Evolutionary conservation across 2,113 vertebrate species (phyloP).

Genomic region (Notiomystis cincta): DNA sequence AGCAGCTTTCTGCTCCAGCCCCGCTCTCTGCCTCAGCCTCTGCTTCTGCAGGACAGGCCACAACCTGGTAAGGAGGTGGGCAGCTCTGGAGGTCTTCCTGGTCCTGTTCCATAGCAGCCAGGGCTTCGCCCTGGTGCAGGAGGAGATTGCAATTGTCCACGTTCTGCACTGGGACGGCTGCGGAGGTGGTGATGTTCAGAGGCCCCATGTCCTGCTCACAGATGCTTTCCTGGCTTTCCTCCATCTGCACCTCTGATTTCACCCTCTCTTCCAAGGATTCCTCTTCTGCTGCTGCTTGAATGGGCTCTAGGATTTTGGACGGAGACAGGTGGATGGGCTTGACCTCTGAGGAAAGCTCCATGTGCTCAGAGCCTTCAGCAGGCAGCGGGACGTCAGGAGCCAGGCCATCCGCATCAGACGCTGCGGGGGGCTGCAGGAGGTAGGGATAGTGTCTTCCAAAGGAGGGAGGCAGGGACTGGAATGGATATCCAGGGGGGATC

Average conservation of each 20-base stretch:
- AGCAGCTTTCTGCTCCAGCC: constrained; percentile 33
- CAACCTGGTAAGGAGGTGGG: constrained; percentile 65
- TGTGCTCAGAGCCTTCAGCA: constrained; percentile 71
- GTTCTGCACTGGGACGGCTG: constrained; percentile 45
- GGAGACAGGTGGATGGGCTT: constrained; percentile 80
- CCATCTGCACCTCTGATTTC: constrained; percentile 73
- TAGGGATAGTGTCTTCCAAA: constrained; percentile 86
- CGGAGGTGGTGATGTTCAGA: constrained; percentile 20
- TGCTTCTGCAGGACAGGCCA: constrained; percentile 54
- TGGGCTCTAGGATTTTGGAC: constrained; percentile 74
- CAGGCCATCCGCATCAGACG: constrained; percentile 75
- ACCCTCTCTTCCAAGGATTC: constrained; percentile 67
- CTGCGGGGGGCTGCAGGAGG: constrained; percentile 79
- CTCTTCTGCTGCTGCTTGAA: constrained; percentile 50
- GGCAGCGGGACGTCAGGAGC: constrained; percentile 75
- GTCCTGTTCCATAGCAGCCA: constrained; percentile 68
- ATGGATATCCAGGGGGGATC: constrained; percentile 84
- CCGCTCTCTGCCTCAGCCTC: constrained; percentile 11
- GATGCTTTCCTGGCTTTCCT: constrained; percentile 57
- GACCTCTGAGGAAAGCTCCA: constrained; percentile 75
- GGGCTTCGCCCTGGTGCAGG: constrained; percentile 53
- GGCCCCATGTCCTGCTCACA: constrained; percentile 57
- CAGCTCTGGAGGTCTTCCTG: constrained; percentile 63
- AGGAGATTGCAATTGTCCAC: constrained; percentile 32
- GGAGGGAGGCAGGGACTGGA: constrained; percentile 83